These are phyloP conservation scores for Albula glossodonta DNA, from an alignment of 2,113 vertebrate genomes.

Conservation along the genomic window DNA sequence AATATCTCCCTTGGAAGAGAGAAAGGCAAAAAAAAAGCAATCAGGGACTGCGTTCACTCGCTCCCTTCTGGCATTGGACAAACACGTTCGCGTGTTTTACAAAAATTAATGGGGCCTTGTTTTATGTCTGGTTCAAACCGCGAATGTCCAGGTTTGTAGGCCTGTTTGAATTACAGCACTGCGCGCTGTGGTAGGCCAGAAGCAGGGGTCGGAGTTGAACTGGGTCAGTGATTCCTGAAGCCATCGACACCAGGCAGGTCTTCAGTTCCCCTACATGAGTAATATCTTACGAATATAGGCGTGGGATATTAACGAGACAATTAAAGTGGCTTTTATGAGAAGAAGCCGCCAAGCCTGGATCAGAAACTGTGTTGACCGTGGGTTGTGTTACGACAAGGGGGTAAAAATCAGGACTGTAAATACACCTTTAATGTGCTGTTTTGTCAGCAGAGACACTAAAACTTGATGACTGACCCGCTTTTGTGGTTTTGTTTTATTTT, in stretches of 20 bases:
- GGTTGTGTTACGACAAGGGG: background rate
- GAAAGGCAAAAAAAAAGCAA: background rate
- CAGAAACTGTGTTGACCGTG: background rate
- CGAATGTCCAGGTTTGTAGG: background rate
- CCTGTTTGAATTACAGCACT: background rate
- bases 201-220: background rate
- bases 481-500: background rate
- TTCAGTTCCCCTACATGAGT: background rate
- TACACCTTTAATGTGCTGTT: background rate
- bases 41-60: background rate
- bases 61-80: background rate
- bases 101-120: background rate
- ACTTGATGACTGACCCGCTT: background rate
- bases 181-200: background rate
- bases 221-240: conserved; percentile 12
- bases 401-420: background rate
- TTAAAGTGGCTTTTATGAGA: conserved; percentile 14
- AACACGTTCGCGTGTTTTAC: background rate
- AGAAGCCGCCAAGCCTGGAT: background rate
- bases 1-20: background rate
- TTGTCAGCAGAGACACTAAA: background rate
- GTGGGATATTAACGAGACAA: conserved; percentile 9
- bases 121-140: conserved; percentile 16
- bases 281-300: background rate
- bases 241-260: background rate